These are phyloP conservation scores for Zosterops hypoxanthus DNA, from an alignment of 2,113 vertebrate species.

Conservation along the genomic window DNA sequence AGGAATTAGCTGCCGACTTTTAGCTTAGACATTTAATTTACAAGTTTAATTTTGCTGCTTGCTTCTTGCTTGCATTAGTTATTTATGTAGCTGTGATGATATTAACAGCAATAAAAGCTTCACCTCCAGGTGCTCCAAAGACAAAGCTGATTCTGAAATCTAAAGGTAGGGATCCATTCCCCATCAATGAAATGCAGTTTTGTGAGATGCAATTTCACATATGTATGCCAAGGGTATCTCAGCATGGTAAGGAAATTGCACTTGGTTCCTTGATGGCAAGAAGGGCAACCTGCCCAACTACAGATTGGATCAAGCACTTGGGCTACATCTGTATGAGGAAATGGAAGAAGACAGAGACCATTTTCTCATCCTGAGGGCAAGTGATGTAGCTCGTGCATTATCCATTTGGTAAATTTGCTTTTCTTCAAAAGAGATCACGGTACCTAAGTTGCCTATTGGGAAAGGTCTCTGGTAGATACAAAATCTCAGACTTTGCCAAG, in stretches of 20 bases:
- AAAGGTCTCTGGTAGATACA: background rate
- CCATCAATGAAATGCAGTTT: background rate
- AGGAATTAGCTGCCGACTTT: background rate
- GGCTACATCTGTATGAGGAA: background rate
- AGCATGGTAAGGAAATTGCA: background rate
- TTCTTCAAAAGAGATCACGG: background rate
- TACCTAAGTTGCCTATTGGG: background rate
- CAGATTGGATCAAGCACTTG: background rate
- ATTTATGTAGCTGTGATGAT: constrained; percentile 40
- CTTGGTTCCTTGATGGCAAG: background rate
- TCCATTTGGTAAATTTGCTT: background rate
- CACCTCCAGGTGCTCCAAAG: background rate
- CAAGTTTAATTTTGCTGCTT: constrained; percentile 37
- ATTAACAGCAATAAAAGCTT: background rate
- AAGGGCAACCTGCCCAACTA: background rate
- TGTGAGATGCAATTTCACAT: background rate
- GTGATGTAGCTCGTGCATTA: background rate
- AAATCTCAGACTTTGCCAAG: background rate
- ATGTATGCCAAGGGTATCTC: background rate
- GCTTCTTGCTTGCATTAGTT: constrained; percentile 23
- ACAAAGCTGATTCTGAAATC: background rate
- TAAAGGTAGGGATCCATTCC: background rate
- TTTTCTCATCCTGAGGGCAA: background rate
- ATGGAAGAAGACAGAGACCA: background rate
- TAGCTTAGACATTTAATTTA: constrained; percentile 37